Evolutionary conservation across 1,140 invertebrate species (phyloP), one percentile per base, ranked within the genome.

Genomic region (Papilio helenus): DNA sequence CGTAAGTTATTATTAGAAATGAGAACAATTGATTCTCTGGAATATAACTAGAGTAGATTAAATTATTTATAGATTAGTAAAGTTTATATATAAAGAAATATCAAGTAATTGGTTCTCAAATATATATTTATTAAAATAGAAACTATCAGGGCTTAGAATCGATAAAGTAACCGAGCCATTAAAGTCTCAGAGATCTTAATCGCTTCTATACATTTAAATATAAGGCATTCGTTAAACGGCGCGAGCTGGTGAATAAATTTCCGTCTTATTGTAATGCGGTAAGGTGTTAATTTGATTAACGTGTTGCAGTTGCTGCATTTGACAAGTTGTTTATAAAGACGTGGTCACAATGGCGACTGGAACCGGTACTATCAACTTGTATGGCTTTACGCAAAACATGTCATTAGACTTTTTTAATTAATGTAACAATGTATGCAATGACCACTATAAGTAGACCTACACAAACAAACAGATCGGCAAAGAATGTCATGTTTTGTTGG

Each of bases 171-270:
- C 81, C 72, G 80, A 74, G 86, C 85, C 86, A 87, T 89, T 89
- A 85, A 87, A 85, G 81, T 80, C 68, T 80, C 49, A 49, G 12
- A 79, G 84, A 85, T 87, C 82, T 80, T 88, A 86, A 89, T 88
- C 86, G 83, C 83, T 73, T 84, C 86, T 82, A 87, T 87, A 87
- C 85, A 89, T 87, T 87, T 87, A 86, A 87, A 86, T 87, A 80
- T 74, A 58, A 78, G 58, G 78, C 61, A 79, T 73, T 51, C 80
- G 58, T 81, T 80, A 71, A 72, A 71, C 29, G 65, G 65, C 49
- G 68, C 39, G 49, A 79, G 80, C 29, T 29, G 68, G 20, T 84
- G 76, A 83, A 80, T 81, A 34, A 29, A 79, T 79, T 79, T 79
- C 80, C 78, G 82, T n/a, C 26, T 9, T 42, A 74, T 61, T 10